Base-by-base conservation (phyloP, 2,797 vertebrate species). In the Clarias laeviceps region DNA sequence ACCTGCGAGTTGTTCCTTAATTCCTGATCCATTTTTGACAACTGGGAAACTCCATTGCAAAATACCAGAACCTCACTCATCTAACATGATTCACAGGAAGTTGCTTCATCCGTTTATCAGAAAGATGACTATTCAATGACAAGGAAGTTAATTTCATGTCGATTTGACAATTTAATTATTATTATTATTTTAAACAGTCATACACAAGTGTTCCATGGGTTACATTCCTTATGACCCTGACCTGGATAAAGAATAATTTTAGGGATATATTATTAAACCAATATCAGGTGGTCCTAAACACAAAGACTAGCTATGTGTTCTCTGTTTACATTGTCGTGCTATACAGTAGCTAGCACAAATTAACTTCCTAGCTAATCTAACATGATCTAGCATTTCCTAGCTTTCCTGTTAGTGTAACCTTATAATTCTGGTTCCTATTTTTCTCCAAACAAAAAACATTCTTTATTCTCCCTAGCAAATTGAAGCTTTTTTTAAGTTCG, bases 51-150 rank as follows among this genome's bases (percentile, higher is more conserved):
- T 34, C 15, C 18, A 24, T 77, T 77, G 18, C 56, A 32, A 34
- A 77, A 77, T 59, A 22, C 34, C 9, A 1, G 56, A 54, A 59
- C 54, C 56, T 77, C 54, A 4, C 18, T 77, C 54, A 24, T 15
- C 76, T n/a, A 37, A 61, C 32, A 37, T 78, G 76, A 78, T 78
- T 78, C 32, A 78, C 20, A 62, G 57, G 22, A 62, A n/a, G 57
- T 61, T 61, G 32, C 32, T 17, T 78, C 57, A 78, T 61, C 32
- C 4, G 7, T 62, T 61, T n/a, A 57, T 57, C 9, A 22, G 27
- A 29, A 17, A 37, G 32, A 61, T 62, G 32, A 61, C 4, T 6
- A 22, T 34, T 78, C 29, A 20, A 0, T 56, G 70, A 27, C 4
- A 1, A 17, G 14, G 9, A 17, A 15, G 3, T 50, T 74, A 17